Evolutionary conservation across 92 coral and sea anemone species (phyloP).

Genomic region (Epizoanthus illoricatus): DNA sequence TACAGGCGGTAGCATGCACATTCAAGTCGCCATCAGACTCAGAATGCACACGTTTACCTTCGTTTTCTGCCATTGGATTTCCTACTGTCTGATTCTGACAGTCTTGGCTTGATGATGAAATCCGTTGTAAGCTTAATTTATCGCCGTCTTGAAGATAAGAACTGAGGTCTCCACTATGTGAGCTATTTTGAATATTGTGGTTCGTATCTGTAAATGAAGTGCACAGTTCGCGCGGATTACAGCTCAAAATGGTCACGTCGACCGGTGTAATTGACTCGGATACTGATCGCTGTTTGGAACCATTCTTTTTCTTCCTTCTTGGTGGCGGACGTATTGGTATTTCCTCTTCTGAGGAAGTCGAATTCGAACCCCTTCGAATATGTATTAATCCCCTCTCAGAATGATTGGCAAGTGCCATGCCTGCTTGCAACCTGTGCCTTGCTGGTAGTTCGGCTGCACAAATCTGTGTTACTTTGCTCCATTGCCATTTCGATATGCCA

Average conservation of each 20-base stretch:
- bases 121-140: not conserved
- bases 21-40: not conserved
- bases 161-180: not conserved
- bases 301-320: constrained; percentile 21
- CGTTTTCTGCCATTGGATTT: not conserved
- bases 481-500: too few species aligned
- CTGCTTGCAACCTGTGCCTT: too few species aligned
- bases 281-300: constrained; percentile 3
- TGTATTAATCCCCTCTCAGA: constrained; percentile 9
- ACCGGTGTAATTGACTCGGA: not conserved
- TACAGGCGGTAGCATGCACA: not conserved
- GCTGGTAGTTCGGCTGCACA: too few species aligned
- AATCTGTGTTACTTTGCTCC: too few species aligned
- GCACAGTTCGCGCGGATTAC: not conserved
- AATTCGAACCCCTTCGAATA: constrained; percentile 1
- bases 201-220: not conserved
- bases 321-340: constrained; percentile 38
- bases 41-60: not conserved
- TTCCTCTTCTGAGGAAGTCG: constrained; percentile 23
- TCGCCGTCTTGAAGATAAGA: not conserved
- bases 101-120: not conserved
- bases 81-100: too few species aligned
- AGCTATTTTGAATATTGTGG: not conserved
- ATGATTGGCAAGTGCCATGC: constrained; percentile 29
- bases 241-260: not conserved